Evolutionary conservation across 2,888 invertebrate genomes (phyloP).

Genomic region (Smittia aterrima): DNA sequence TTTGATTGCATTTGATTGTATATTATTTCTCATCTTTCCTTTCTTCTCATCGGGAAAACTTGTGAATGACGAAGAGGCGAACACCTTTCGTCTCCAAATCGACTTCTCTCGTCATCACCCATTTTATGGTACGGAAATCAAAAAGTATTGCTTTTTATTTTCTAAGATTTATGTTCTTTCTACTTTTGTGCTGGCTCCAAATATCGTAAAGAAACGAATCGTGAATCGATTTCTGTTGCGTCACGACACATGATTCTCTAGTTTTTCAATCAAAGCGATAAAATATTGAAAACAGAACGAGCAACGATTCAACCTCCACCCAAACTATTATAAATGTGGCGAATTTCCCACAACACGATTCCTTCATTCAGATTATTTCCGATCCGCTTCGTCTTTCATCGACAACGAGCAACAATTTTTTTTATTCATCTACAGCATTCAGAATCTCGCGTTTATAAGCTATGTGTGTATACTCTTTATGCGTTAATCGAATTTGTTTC

Average conservation of each 20-base stretch:
- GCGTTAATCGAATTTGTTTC: not conserved
- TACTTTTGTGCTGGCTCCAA: not conserved
- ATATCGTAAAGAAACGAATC: no score
- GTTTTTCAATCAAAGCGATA: no score
- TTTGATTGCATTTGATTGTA: conserved; percentile 11
- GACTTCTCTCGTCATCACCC: not conserved
- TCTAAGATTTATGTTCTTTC: not conserved
- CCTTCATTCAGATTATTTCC: no score
- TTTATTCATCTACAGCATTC: not conserved
- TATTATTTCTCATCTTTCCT: not conserved
- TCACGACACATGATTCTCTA: not conserved
- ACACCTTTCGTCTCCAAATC: no score
- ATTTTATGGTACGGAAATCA: not conserved
- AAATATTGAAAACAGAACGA: no score
- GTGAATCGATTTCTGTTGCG: not conserved
- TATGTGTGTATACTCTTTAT: not conserved
- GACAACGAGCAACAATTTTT: not conserved
- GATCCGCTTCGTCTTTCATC: no score
- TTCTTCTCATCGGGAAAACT: no score
- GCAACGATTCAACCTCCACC: no score
- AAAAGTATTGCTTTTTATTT: not conserved
- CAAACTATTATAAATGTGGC: not conserved
- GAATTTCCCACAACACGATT: not conserved
- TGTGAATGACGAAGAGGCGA: no score
- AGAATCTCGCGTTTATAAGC: not conserved